Evolutionary conservation across 2,888 invertebrate genomes (phyloP).

Genomic region (Steinernema scapterisci): DNA sequence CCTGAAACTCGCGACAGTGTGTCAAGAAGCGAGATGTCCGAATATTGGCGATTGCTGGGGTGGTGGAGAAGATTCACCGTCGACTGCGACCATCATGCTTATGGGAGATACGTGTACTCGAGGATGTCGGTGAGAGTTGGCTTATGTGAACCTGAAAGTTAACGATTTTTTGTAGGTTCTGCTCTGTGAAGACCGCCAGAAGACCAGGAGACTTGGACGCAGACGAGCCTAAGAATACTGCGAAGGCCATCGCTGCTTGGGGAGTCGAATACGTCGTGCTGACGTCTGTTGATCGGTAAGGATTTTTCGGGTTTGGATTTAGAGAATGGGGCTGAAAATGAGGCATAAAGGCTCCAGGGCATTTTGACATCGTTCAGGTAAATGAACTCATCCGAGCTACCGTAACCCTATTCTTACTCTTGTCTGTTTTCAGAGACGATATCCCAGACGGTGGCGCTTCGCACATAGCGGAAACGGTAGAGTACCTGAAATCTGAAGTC

Average conservation of each 20-base stretch:
- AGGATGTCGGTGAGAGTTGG: conserved; percentile 75
- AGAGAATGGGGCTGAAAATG: too few species aligned
- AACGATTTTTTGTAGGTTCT: conserved; percentile 76
- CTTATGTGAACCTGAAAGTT: background rate
- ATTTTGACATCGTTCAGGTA: too few species aligned
- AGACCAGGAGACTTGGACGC: conserved; percentile 87
- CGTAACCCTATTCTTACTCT: background rate
- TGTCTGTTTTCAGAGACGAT: conserved; percentile 75
- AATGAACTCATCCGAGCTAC: background rate
- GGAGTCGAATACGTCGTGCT: conserved; percentile 94
- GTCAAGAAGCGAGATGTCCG: conserved; percentile 65
- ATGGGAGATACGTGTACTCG: conserved; percentile 99
- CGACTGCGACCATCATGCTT: conserved; percentile 99
- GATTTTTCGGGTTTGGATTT: background rate
- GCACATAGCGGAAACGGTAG: conserved; percentile 90
- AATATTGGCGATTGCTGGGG: conserved; percentile 86
- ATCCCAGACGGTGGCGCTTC: conserved; percentile 88
- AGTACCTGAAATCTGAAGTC: conserved; percentile 80
- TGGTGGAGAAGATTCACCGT: conserved; percentile 84
- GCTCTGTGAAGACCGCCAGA: conserved; percentile 94
- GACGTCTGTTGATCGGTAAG: conserved; percentile 88
- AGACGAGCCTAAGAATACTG: conserved; percentile 88
- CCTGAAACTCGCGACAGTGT: conserved; percentile 65
- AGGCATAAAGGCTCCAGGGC: too few species aligned
- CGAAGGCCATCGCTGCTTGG: conserved; percentile 88